Base-by-base conservation (phyloP, 1,140 invertebrate species). In the Zaprionus nigranus region DNA sequence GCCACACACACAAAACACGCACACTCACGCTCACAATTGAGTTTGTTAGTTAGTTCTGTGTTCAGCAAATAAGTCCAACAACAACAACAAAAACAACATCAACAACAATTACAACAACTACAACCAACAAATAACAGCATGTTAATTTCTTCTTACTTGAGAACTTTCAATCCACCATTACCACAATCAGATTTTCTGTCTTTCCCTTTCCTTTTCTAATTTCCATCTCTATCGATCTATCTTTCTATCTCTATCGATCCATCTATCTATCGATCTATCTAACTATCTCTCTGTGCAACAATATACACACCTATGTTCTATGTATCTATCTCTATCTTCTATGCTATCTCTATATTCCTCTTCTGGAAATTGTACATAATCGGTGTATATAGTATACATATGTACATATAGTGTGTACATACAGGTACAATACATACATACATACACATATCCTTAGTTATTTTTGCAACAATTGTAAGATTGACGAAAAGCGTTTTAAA, bases 391-490 rank as follows among this genome's bases (percentile, higher is more conserved):
- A 69, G 75, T 72, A 73, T 51, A 51, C 12, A 24, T 24, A 24
- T 24, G 20, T 51, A 24, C 46, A 51, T 51, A 51, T 51, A 51
- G 46, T 51, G 20, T 49, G 46, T 49, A 49, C 46, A 49, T 49
- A 49, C 46, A 22, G 46, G 46, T 59, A 64, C 40, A 56, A 43
- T 62, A 57, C 38, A 54, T 68, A 66, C 15, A 70, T 54, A 43
- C 34, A 68, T 62, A 67, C 57, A 74, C 61, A 72, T 36, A 59
- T 60, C 30, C 81, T 54, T 82, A 90, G 79, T 75, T 74, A 85
- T 82, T 78, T 82, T 78, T 82, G 85, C 85, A 90, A 90, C 85
- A 90, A 90, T 90, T 83, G 83, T 85, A 90, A 90, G 79, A 90
- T 90, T 90, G 85, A 90, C 79, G 76, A 90, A 90, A 59, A 90